Conservation (phyloP, 1,140 invertebrate species). For the Caenorhabditis latens region DNA sequence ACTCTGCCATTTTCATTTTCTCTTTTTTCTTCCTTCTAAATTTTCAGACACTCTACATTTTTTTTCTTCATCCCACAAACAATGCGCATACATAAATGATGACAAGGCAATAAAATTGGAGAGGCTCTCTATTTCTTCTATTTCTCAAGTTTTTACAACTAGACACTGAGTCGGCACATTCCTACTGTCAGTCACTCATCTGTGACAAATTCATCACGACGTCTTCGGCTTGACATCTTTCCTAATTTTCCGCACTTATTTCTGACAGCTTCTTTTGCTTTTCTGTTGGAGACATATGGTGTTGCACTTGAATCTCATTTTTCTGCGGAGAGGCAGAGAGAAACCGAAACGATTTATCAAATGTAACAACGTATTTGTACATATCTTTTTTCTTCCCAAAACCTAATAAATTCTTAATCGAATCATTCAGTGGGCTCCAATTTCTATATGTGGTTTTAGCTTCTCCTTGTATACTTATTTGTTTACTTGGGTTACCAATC, state of each 20-base stretch:
- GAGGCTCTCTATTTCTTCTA: conserved; percentile 44
- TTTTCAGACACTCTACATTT: background rate
- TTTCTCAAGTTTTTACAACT: conserved; percentile 29
- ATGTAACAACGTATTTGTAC: conserved; percentile 14
- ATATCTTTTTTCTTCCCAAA: conserved; percentile 5
- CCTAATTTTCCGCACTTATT: conserved; percentile 32
- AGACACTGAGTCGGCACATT: background rate
- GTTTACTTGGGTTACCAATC: background rate
- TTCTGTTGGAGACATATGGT: background rate
- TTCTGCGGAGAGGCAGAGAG: no score
- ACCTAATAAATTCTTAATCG: conserved; percentile 55
- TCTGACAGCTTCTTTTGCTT: background rate
- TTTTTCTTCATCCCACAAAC: background rate
- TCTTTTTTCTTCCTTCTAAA: background rate
- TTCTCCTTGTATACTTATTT: conserved; percentile 13
- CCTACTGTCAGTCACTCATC: conserved; percentile 53
- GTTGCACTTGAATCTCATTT: background rate
- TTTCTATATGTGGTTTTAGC: background rate
- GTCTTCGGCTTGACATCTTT: conserved; percentile 8
- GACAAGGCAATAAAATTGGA: conserved; percentile 53
- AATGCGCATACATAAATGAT: conserved; percentile 48
- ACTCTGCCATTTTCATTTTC: background rate
- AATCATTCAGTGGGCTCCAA: background rate
- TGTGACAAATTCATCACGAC: conserved; percentile 41
- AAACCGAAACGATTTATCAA: conserved; percentile 8